These are phyloP conservation scores for Lepidochitona cinerea DNA, from an alignment of 2,888 invertebrate species.

Conservation along the genomic window DNA sequence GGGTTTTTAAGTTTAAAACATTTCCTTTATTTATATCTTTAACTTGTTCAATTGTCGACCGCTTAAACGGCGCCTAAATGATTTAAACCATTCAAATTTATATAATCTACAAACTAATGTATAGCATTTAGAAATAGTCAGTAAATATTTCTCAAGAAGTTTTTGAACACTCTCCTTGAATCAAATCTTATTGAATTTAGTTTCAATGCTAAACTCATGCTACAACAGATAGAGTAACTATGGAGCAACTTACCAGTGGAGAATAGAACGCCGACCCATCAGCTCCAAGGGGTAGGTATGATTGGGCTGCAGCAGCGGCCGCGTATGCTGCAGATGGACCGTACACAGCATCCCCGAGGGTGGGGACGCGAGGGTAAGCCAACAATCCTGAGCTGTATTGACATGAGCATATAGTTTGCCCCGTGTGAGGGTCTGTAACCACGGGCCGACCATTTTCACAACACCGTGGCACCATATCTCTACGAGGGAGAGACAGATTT, in stretches of 20 bases:
- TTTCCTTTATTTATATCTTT: no score
- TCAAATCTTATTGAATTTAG: no score
- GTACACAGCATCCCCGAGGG: slow-evolving; percentile 72
- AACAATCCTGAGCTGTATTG: slow-evolving; percentile 82
- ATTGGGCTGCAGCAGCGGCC: slow-evolving; percentile 59
- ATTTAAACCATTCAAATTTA: no score
- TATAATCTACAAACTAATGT: no score
- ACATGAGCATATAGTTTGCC: slow-evolving; percentile 71
- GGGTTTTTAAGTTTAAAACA: no score
- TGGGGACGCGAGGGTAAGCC: slow-evolving; percentile 77
- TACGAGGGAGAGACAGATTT: not conserved
- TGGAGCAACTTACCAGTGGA: slow-evolving; percentile 84
- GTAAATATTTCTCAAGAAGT: no score
- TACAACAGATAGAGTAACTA: no score
- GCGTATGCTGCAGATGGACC: slow-evolving; percentile 59
- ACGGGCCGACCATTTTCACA: slow-evolving; percentile 87
- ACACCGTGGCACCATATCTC: slow-evolving; percentile 72
- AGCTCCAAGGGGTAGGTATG: slow-evolving; percentile 69
- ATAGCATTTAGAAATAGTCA: no score
- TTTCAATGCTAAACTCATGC: no score
- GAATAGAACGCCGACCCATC: slow-evolving; percentile 93
- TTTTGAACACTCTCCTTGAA: no score
- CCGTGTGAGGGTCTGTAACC: slow-evolving; percentile 67
- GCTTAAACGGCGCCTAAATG: no score
- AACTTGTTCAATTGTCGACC: no score